Percentiles rank a stretch among this genome's conserved stretches.
Evolutionary conservation across 1,140 invertebrate genomes (phyloP).

Genomic region (Sitobion miscanthi): DNA sequence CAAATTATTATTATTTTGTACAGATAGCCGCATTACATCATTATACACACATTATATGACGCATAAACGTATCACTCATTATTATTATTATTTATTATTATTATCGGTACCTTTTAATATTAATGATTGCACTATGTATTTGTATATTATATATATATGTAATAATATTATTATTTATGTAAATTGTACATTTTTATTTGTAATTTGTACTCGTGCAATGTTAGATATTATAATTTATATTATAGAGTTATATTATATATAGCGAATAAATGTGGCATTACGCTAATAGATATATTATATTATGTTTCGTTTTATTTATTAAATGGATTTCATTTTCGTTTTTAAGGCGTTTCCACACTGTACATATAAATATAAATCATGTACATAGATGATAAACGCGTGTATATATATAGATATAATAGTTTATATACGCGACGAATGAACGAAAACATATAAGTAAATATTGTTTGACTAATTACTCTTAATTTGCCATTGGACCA

Average conservation of each 20-base stretch:
- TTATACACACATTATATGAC: not conserved
- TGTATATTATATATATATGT: not conserved
- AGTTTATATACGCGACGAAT: not conserved
- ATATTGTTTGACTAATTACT: not conserved
- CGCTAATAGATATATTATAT: too few relatives aligned
- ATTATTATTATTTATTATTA: not conserved
- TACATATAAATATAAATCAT: not conserved
- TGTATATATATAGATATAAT: not conserved
- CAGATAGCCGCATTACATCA: not conserved
- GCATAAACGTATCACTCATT: not conserved
- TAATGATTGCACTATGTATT: not conserved
- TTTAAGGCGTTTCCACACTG: not conserved
- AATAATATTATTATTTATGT: constrained; percentile 1
- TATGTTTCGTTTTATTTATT: constrained; percentile 1
- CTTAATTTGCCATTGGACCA: not conserved
- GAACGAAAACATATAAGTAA: not conserved
- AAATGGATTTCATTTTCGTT: not conserved
- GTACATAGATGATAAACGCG: not conserved
- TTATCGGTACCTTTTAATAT: not conserved
- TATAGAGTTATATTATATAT: too few relatives aligned
- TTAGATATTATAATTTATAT: not conserved
- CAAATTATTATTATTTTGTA: not conserved
- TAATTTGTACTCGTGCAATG: not conserved
- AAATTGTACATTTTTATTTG: constrained; percentile 19
- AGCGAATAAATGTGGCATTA: too few relatives aligned